Percentiles rank a stretch among this genome's conserved stretches.
phyloP scores from a whole-genome alignment of 2,113 vertebrate species.

The Laterallus jamaicensis region DNA sequence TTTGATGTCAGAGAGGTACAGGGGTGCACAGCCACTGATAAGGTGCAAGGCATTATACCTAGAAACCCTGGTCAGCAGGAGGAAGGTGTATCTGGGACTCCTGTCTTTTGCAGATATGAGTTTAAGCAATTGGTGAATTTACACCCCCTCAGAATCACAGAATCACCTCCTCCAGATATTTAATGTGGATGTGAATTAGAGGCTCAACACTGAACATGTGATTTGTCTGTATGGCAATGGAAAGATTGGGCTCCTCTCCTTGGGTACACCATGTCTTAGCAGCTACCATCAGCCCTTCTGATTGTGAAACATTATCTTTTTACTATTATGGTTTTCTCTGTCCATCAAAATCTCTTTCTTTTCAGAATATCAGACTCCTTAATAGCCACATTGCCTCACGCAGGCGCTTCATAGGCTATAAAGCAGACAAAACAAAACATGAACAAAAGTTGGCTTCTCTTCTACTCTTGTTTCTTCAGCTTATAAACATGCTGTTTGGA shows the following conservation, averaged over 20 bases:
- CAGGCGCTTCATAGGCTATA: background rate
- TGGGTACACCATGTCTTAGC: accelerated
- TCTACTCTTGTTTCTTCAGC: background rate
- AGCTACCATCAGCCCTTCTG: background rate
- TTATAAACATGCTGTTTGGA: background rate
- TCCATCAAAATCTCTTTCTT: background rate
- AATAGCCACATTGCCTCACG: background rate
- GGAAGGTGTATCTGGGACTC: background rate
- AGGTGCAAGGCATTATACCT: accelerated
- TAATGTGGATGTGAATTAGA: background rate
- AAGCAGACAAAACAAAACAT: background rate
- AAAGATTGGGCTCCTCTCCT: background rate
- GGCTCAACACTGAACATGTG: accelerated
- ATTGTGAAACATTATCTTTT: background rate
- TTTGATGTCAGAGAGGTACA: accelerated
- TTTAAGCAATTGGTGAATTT: background rate
- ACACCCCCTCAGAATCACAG: too few species aligned
- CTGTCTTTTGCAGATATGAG: background rate
- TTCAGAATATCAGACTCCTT: background rate
- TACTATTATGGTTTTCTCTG: background rate
- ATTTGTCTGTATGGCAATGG: background rate
- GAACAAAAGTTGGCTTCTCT: background rate
- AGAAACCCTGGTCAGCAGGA: background rate
- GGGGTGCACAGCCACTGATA: background rate
- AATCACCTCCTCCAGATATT: background rate